Evolutionary conservation across 2,113 vertebrate genomes (phyloP).

Genomic region (Apeltes quadracus): DNA sequence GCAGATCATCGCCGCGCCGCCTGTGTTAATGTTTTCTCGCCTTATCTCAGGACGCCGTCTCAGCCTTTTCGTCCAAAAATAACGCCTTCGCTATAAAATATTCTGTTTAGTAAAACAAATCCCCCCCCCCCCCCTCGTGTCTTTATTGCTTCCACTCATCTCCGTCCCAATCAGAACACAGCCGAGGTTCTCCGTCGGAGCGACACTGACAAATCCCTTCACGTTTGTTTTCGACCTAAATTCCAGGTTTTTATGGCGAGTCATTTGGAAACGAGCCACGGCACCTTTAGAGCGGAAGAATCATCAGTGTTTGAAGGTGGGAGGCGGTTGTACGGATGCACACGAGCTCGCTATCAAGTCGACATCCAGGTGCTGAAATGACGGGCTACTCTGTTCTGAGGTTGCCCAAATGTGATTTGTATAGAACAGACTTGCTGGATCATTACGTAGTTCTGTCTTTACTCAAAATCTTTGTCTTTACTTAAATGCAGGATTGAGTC

Average conservation of each 20-base stretch:
- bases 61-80: background rate
- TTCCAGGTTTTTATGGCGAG: slow-evolving; percentile 12
- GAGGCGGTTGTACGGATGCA: background rate
- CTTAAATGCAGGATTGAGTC: no score
- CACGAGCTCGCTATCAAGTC: background rate
- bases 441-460: no score
- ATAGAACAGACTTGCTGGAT: no score
- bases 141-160: background rate
- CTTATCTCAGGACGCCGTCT: background rate
- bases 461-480: no score
- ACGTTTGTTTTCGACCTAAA: slow-evolving; percentile 7
- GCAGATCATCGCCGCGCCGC: background rate
- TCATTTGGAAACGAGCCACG: slow-evolving; percentile 12
- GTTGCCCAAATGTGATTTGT: no score
- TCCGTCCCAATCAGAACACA: background rate
- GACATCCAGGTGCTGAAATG: background rate
- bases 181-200: no score
- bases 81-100: slow-evolving; percentile 2
- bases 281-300: slow-evolving; percentile 1
- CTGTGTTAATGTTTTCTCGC: slow-evolving; percentile 31
- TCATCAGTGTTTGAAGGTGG: slow-evolving; percentile 25
- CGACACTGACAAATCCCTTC: background rate
- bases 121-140: background rate
- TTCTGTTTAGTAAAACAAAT: slow-evolving; percentile 18
- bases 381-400: no score